Conservation (phyloP, 1,140 invertebrate genomes). For the Drosophila chauvacae region DNA sequence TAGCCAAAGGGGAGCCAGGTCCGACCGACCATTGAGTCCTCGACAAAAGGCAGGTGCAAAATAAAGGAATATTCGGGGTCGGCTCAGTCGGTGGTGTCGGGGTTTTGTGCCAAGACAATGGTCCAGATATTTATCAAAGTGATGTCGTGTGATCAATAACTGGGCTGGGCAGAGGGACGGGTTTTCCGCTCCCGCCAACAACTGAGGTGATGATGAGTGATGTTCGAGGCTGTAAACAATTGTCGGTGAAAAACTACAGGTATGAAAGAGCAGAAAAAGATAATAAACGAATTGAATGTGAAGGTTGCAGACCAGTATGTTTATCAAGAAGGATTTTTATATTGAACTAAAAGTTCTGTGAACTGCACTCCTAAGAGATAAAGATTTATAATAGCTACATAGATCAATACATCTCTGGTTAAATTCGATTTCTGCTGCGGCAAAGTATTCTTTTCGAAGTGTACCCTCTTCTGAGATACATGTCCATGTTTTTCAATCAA, state of each 20-base stretch:
- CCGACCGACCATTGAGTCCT: slow-evolving; percentile 27
- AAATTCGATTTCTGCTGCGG: neutral
- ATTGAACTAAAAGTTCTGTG: neutral
- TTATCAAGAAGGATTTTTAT: no score
- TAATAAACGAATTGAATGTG: slow-evolving; percentile 2
- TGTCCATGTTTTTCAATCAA: neutral
- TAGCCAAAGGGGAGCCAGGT: slow-evolving; percentile 22
- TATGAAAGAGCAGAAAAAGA: neutral
- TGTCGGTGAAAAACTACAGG: neutral
- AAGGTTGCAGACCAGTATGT: neutral
- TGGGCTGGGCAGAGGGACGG: neutral
- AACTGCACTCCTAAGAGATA: accelerated
- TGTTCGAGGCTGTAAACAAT: slow-evolving; percentile 18
- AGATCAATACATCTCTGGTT: neutral
- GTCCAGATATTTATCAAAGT: slow-evolving; percentile 50
- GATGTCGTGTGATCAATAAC: slow-evolving; percentile 46
- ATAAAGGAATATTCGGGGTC: slow-evolving; percentile 2
- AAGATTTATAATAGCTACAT: neutral
- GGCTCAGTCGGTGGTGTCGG: slow-evolving; percentile 9
- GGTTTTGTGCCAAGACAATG: slow-evolving; percentile 42
- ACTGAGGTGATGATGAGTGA: slow-evolving; percentile 30
- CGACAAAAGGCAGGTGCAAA: slow-evolving; percentile 46
- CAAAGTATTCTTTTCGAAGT: no score
- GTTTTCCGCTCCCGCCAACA: neutral
- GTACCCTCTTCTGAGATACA: neutral